Evolutionary conservation across 2,888 invertebrate genomes (phyloP), one percentile per base, ranked within the genome.

Genomic region (Cosmorhoe ocellata): DNA sequence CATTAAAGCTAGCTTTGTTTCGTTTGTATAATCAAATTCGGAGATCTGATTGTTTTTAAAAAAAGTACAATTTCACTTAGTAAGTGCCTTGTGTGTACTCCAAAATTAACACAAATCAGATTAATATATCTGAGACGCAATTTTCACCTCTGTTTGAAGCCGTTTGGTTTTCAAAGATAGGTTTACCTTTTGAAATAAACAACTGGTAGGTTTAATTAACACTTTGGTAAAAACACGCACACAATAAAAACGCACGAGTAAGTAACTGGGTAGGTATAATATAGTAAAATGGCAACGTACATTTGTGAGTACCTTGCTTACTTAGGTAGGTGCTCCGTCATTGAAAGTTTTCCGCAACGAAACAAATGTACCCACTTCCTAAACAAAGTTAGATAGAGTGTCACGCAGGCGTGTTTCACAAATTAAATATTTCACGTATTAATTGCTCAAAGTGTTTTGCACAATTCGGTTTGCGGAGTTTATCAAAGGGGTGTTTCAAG

Each of bases 371-470:
- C 18, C 4, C 4, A 18, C 18, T 18, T 18, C 18, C 18, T 18
- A 18, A 63, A 62, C 63, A 66, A 70, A 62, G 61, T 69, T 63
- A 32, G 39, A 50, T 41, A 46, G 54, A 63, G 64, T 65, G 63
- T 67, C 67, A 60, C 58, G 33, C 40, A 30, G 61, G 61, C 58
- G 51, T 44, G 58, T 62, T 58, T 61, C 47, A 38, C 52, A 64
- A 66, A 69, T 67, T 69, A 69, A 67, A 67, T 66, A 66, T 65
- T 64, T 60, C 64, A 59, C 61, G 56, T 62, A 69, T 63, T 68
- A 67, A 71, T 68, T 47, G 46, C 30, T 44, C 53, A 54, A 52
- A 51, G 51, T 51, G 58, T 59, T 59, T 61, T 52, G 41, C 53
- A 51, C 42, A 46, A 53, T 59, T 57, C 57, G 59, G 61, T 63